These are phyloP conservation scores for Pteropus rufus DNA, from an alignment of 2,797 vertebrate species.

Conservation along the genomic window DNA sequence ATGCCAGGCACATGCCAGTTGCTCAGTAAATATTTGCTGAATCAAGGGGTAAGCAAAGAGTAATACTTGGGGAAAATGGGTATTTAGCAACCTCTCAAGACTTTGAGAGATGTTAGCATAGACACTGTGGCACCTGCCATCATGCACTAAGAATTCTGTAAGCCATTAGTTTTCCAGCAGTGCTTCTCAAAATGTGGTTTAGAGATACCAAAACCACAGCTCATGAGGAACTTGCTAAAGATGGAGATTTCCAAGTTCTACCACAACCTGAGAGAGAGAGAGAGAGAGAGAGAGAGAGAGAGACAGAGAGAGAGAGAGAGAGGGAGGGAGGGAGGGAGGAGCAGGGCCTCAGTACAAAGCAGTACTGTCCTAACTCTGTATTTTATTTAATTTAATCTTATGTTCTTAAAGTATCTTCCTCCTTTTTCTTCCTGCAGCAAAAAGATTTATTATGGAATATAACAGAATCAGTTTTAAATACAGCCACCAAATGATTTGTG, in stretches of 20 bases:
- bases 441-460: conserved; percentile 22
- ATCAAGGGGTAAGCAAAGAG: neutral
- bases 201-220: neutral
- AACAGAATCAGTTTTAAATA: conserved; percentile 36
- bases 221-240: neutral
- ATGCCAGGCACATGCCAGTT: neutral
- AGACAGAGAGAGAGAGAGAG: neutral
- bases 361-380: neutral
- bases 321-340: neutral
- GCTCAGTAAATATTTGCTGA: neutral
- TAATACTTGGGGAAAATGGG: neutral
- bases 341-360: neutral
- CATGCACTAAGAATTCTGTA: neutral
- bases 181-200: neutral
- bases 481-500: neutral
- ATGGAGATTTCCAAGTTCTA: neutral
- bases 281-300: neutral
- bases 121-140: neutral
- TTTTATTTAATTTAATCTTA: conserved; percentile 24
- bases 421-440: conserved; percentile 27
- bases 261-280: neutral
- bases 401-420: neutral
- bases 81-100: neutral
- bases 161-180: neutral
- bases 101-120: neutral